Evolutionary conservation across 2,888 invertebrate species (phyloP).

Genomic region (Ectobius pallidus): DNA sequence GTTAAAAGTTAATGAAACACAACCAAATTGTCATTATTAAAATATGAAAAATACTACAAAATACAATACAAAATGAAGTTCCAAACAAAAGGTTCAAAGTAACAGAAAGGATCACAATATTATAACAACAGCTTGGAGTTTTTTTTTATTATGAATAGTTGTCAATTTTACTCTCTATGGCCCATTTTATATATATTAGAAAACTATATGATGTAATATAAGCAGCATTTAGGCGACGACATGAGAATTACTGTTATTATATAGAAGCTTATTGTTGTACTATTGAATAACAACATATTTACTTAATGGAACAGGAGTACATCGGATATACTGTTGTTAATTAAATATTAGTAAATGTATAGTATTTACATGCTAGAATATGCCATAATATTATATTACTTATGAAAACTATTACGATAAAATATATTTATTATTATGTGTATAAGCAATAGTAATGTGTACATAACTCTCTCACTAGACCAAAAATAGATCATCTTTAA

Average conservation of each 20-base stretch:
- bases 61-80: not conserved
- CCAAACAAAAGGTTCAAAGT: not conserved
- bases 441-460: not conserved
- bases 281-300: not conserved
- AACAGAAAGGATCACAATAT: too few relatives aligned
- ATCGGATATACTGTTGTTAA: not conserved
- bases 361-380: not conserved
- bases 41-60: not conserved
- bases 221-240: not conserved
- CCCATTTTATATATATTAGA: not conserved
- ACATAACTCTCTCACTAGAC: not conserved
- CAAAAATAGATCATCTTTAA: not conserved
- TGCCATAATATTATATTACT: not conserved
- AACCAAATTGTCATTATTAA: not conserved
- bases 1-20: too few relatives aligned
- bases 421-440: not conserved
- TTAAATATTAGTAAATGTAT: not conserved
- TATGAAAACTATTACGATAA: not conserved
- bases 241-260: not conserved
- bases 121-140: not conserved
- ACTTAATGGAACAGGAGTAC: not conserved
- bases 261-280: not conserved
- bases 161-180: not conserved
- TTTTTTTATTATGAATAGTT: not conserved
- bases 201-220: not conserved